phyloP scores from a whole-genome alignment of 2,113 vertebrate species.

The Oryzias woworae region DNA sequence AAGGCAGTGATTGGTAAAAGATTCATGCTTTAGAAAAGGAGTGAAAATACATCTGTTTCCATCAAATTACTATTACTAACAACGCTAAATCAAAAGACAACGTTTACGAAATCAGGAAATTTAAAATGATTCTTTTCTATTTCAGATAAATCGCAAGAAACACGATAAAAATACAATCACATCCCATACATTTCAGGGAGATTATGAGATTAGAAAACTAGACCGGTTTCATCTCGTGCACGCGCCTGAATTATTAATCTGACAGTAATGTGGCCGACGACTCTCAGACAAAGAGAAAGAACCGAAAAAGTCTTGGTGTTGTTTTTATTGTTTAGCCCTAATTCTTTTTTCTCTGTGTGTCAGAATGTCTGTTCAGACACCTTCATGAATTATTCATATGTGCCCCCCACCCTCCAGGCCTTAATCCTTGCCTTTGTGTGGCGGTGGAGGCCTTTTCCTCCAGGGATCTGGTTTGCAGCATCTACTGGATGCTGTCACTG shows the following conservation, averaged over 20 bases:
- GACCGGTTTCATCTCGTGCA: constrained; percentile 38
- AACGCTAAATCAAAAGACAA: background rate
- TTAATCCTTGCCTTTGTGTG: constrained; percentile 74
- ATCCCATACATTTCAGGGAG: constrained; percentile 16
- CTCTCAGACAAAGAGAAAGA: constrained; percentile 39
- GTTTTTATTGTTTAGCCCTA: constrained; percentile 27
- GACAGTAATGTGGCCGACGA: constrained; percentile 29
- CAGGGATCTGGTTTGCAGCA: constrained; percentile 52
- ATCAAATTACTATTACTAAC: too few species aligned
- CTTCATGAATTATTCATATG: constrained; percentile 72
- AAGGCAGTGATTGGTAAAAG: too few species aligned
- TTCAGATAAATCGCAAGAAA: background rate
- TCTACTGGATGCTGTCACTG: constrained; percentile 52
- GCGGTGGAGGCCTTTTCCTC: constrained; percentile 57
- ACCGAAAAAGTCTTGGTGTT: background rate
- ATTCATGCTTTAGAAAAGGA: too few species aligned
- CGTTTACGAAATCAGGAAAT: background rate
- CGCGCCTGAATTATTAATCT: constrained; percentile 47
- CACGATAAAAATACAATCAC: background rate
- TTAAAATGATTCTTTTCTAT: too few species aligned
- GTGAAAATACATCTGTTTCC: too few species aligned
- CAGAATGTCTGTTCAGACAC: constrained; percentile 63
- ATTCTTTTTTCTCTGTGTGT: constrained; percentile 39
- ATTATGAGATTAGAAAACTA: constrained; percentile 59
- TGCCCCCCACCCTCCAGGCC: constrained; percentile 12